Conservation (phyloP, 2,113 vertebrate species). For the Actenoides hombroni region DNA sequence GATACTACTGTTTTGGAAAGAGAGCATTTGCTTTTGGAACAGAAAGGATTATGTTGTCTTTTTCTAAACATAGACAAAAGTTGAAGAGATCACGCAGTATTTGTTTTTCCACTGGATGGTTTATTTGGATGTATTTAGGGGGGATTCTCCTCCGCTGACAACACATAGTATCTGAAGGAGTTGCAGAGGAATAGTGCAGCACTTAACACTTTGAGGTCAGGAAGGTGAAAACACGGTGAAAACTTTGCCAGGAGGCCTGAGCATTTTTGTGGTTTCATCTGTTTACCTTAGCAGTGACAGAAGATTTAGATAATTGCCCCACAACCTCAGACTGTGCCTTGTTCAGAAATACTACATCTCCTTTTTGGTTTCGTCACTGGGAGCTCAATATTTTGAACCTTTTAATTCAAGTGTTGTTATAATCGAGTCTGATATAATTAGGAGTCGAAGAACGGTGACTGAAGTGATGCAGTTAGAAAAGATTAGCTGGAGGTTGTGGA, state of each 20-base stretch:
- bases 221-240: not conserved
- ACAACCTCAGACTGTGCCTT: not conserved
- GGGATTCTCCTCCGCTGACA: not conserved
- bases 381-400: not conserved
- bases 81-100: slow-evolving; percentile 42
- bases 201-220: slow-evolving; percentile 29
- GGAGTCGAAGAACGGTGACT: not conserved
- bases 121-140: slow-evolving; percentile 18
- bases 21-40: not conserved
- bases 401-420: not conserved
- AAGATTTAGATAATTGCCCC: slow-evolving; percentile 38
- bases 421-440: not conserved
- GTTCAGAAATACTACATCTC: not conserved
- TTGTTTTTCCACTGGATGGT: not conserved
- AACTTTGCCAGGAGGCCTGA: slow-evolving; percentile 20
- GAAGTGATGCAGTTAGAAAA: not conserved
- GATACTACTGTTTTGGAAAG: not conserved
- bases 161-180: not conserved
- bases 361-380: not conserved
- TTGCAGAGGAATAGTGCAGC: not conserved
- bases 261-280: slow-evolving; percentile 41
- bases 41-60: not conserved
- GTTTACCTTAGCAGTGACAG: slow-evolving; percentile 57
- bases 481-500: not conserved
- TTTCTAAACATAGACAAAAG: slow-evolving; percentile 26